Percentiles rank a stretch among this genome's conserved stretches.
Conservation (phyloP, 2,888 invertebrate genomes). For the Aphrophora alni region DNA sequence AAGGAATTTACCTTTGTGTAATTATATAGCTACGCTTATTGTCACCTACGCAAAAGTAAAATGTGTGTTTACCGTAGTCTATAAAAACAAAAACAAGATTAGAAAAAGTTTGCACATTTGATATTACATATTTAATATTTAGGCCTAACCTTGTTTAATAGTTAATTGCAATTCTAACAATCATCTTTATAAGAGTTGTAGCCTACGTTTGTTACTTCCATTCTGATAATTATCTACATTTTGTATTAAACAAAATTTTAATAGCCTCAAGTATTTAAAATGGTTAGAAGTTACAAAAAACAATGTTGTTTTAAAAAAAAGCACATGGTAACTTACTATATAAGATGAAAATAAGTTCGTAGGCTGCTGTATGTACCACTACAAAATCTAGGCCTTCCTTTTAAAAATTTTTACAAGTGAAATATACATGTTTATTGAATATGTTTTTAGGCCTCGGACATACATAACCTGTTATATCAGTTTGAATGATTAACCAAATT, state of each 20-base stretch:
- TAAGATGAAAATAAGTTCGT: not conserved
- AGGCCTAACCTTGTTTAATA: constrained; percentile 2
- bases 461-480: too few relatives aligned
- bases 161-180: not conserved
- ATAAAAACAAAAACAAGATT: not conserved
- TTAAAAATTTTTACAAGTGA: too few relatives aligned
- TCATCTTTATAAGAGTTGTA: not conserved
- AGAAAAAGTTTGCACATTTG: not conserved
- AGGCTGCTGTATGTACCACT: too few relatives aligned
- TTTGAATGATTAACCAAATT: too few relatives aligned
- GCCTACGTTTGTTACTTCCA: not conserved
- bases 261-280: not conserved
- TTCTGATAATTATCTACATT: not conserved
- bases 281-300: not conserved
- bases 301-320: not conserved
- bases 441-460: too few relatives aligned
- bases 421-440: too few relatives aligned
- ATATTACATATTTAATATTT: not conserved
- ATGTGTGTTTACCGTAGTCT: not conserved
- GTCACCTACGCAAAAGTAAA: not conserved
- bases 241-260: not conserved
- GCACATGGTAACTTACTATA: not conserved
- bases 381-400: too few relatives aligned
- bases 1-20: too few relatives aligned
- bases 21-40: not conserved